These are phyloP conservation scores for Corvus cornix DNA, from an alignment of 2,113 vertebrate genomes.

Conservation along the genomic window DNA sequence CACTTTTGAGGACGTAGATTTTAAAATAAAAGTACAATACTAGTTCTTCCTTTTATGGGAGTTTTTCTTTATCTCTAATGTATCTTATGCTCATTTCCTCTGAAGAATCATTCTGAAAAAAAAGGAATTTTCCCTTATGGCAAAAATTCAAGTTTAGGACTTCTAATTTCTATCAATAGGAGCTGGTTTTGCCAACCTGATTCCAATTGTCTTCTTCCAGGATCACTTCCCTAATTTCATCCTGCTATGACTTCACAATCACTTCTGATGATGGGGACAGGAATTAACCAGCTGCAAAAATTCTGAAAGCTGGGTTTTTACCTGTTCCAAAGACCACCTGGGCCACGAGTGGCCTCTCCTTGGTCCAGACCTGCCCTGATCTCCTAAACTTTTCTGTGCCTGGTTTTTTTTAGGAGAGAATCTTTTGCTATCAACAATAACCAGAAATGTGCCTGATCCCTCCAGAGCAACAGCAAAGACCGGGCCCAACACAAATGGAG, in stretches of 20 bases:
- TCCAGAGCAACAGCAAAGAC: neutral
- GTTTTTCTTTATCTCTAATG: neutral
- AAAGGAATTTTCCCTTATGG: neutral
- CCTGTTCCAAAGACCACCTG: neutral
- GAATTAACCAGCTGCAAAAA: neutral
- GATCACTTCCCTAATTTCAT: neutral
- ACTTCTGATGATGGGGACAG: neutral
- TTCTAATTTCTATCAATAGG: neutral
- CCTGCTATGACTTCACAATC: neutral
- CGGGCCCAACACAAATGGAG: neutral
- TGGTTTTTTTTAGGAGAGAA: neutral
- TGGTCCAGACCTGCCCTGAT: neutral
- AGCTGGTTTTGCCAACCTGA: neutral
- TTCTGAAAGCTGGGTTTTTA: neutral
- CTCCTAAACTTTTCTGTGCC: neutral
- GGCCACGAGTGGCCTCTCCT: neutral
- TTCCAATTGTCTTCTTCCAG: neutral
- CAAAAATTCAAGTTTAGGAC: neutral
- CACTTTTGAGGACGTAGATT: neutral
- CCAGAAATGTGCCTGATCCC: neutral
- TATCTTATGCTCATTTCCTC: neutral
- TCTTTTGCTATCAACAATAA: neutral
- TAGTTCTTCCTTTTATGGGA: neutral
- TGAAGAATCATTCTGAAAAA: neutral
- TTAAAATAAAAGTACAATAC: neutral